These are phyloP conservation scores for Theocolax elegans DNA, from an alignment of 1,140 invertebrate genomes.

Conservation along the genomic window DNA sequence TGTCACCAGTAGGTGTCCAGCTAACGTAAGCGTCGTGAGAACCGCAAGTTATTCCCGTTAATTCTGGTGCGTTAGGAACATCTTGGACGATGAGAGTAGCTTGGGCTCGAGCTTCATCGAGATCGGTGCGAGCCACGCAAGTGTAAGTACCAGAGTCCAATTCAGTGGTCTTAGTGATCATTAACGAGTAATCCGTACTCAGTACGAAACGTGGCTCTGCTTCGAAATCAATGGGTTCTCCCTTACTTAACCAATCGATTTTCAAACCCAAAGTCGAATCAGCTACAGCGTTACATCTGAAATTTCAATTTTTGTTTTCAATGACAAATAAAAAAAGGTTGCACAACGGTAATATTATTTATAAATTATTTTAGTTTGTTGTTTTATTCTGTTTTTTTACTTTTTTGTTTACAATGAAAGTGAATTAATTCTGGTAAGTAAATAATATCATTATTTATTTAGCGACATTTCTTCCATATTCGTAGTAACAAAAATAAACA, in stretches of 20 bases:
- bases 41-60: constrained; percentile 76
- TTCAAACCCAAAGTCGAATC: constrained; percentile 82
- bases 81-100: constrained; percentile 96
- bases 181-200: constrained; percentile 90
- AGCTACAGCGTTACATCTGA: constrained; percentile 87
- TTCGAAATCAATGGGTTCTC: constrained; percentile 87
- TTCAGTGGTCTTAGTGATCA: constrained; percentile 93
- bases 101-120: constrained; percentile 85
- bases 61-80: constrained; percentile 88
- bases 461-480: too few relatives aligned
- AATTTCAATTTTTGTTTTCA: background rate
- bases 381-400: too few relatives aligned
- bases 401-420: too few relatives aligned
- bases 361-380: background rate
- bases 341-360: too few relatives aligned
- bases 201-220: constrained; percentile 83
- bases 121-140: constrained; percentile 90
- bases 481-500: too few relatives aligned
- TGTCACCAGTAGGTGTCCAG: constrained; percentile 92
- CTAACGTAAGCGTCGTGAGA: constrained; percentile 78
- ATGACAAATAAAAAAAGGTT: too few relatives aligned
- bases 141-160: constrained; percentile 95
- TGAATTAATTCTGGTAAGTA: too few relatives aligned
- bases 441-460: too few relatives aligned
- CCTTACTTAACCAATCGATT: constrained; percentile 91